Conservation (phyloP, 2,888 invertebrate genomes). For the Drosophila falleni region DNA sequence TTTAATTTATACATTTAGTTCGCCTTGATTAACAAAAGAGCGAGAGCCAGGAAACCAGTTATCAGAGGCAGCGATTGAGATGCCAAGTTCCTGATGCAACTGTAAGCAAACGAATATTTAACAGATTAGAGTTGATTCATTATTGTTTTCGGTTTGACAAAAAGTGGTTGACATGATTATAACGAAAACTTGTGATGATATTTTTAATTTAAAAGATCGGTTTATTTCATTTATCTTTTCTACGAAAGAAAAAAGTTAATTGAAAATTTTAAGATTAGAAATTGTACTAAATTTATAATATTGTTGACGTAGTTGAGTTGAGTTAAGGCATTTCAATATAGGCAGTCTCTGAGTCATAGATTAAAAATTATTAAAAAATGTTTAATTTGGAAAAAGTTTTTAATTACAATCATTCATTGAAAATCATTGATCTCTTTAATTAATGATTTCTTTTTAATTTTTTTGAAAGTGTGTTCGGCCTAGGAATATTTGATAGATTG, state of each 20-base stretch:
- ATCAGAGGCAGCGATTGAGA: slow-evolving; percentile 59
- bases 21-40: slow-evolving; percentile 58
- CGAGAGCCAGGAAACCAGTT: slow-evolving; percentile 58
- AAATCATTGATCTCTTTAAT: too few species aligned
- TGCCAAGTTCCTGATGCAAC: slow-evolving; percentile 61
- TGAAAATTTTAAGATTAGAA: not conserved
- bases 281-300: too few species aligned
- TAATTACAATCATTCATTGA: too few species aligned
- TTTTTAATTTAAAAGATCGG: not conserved
- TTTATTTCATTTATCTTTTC: too few species aligned
- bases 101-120: slow-evolving; percentile 21
- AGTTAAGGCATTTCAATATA: not conserved
- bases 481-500: not conserved
- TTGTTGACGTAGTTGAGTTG: not conserved
- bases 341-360: not conserved
- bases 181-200: not conserved
- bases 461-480: too few species aligned
- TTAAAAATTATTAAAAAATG: not conserved
- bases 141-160: not conserved
- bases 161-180: not conserved
- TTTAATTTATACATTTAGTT: slow-evolving; percentile 30
- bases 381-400: too few species aligned
- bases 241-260: not conserved
- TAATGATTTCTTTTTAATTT: too few species aligned
- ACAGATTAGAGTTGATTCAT: not conserved